phyloP scores from a whole-genome alignment of 2,113 vertebrate genomes.

The Cebus imitator region DNA sequence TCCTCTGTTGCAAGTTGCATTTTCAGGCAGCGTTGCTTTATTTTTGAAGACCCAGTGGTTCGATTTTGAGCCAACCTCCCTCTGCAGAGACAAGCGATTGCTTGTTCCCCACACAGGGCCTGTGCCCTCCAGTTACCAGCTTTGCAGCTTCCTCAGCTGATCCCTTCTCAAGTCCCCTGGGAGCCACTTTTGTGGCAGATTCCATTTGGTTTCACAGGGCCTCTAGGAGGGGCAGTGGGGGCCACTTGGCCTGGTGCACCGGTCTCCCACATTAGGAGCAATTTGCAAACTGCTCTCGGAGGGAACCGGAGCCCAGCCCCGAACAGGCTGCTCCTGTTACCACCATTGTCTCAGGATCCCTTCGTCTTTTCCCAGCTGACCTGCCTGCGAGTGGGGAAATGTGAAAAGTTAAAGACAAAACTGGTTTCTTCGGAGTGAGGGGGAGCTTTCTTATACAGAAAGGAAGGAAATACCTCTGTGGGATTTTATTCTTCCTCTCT shows the following conservation, averaged over 20 bases:
- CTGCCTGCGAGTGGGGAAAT: conserved; percentile 85
- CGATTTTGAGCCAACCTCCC: conserved; percentile 58
- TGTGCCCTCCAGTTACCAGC: conserved; percentile 66
- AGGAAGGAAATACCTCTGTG: conserved; percentile 91
- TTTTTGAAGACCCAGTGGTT: conserved; percentile 17
- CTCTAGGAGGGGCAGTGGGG: conserved; percentile 65
- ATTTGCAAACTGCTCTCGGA: conserved; percentile 83
- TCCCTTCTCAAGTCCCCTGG: conserved; percentile 79
- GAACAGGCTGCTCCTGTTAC: conserved; percentile 85
- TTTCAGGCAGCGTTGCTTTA: not conserved
- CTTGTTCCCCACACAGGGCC: conserved; percentile 75
- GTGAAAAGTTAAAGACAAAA: conserved; percentile 91
- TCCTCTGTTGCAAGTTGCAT: not conserved
- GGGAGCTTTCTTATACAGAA: conserved; percentile 86
- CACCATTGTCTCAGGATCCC: conserved; percentile 80
- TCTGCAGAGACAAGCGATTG: conserved; percentile 66
- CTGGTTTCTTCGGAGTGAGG: conserved; percentile 85
- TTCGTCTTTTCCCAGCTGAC: conserved; percentile 88
- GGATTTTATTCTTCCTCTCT: conserved; percentile 84
- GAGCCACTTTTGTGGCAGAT: conserved; percentile 84
- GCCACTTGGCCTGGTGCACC: conserved; percentile 83
- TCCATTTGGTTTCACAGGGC: conserved; percentile 84
- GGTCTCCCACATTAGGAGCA: conserved; percentile 85
- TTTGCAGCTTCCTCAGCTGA: conserved; percentile 77
- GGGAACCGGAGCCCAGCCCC: conserved; percentile 79